Base-by-base conservation (phyloP, 1,140 invertebrate species). In the Drosophila guanche region DNA sequence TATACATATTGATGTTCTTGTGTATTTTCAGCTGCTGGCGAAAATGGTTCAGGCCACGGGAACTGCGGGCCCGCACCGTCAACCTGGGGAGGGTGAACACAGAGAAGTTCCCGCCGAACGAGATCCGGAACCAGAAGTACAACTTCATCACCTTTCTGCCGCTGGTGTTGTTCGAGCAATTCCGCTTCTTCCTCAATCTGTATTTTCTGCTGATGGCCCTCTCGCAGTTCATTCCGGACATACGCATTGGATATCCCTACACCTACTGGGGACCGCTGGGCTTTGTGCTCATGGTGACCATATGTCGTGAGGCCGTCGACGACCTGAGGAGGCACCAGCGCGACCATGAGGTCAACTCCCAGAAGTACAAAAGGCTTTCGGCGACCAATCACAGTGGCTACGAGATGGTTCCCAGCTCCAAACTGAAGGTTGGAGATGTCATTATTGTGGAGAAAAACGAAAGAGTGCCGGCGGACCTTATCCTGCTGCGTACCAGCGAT, bases 191-290 rank as follows among this genome's bases (percentile, higher is more conserved):
- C 92, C 93, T 99, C 47, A 99, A 99, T 93, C 92, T 99, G 7
- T 99, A 99, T 90, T 99, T 99, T 92, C 93, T 99, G 45, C 93
- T 99, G 42, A 99, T 99, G 98, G 98, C 99, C 3, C 94, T 96
- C 22, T 98, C 97, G 85, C 99, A 99, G 91, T 99, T 99, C 91
- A 97, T 99, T 91, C 97, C 98, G 29, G 97, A 97, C 76, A 96
- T 99, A 68, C 94, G 97, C 84, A 98, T 99, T 91, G 98, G 99
- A 5, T 99, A 99, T 92, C 94, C 99, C 4, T 99, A 99, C 91
- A 99, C 99, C 10, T 99, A 99, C 92, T 99, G 99, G 99, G 98
- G 98, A 70, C 99, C 99, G 69, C 92, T 99, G 73, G 96, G 97
- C 79, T 99, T 99, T 94, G 99, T 99, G 22, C 92, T 99, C 48